Evolutionary conservation across 2,888 invertebrate species (phyloP).

Genomic region (Mycalesis mineus): DNA sequence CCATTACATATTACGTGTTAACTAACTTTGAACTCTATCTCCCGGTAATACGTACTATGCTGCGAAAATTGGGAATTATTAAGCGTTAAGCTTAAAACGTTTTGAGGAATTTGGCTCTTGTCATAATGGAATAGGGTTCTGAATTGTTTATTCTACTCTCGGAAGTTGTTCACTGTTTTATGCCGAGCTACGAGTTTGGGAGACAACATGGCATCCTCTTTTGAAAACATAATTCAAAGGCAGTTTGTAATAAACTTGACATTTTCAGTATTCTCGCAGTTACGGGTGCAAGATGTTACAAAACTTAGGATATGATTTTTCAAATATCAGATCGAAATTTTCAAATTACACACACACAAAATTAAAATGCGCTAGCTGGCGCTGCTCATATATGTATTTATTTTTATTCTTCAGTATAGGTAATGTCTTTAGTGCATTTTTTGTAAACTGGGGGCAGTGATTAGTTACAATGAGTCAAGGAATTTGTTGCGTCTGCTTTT

Average conservation of each 20-base stretch:
- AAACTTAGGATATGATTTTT: no score
- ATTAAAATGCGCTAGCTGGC: no score
- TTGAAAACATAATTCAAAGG: background rate
- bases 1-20: background rate
- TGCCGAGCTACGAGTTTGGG: background rate
- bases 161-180: background rate
- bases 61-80: constrained; percentile 3
- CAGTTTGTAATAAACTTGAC: background rate
- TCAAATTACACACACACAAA: no score
- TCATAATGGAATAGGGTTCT: background rate
- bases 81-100: background rate
- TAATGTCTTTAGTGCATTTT: no score
- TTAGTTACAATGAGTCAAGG: no score
- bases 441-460: no score
- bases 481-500: no score
- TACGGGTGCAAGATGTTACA: no score
- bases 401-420: no score
- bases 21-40: constrained; percentile 7
- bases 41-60: background rate
- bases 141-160: constrained; percentile 7
- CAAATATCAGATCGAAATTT: no score
- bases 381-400: no score
- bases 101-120: background rate
- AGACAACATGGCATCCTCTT: background rate
- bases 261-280: no score